phyloP scores from a whole-genome alignment of 2,113 vertebrate species.

The Ceyx melanurus region DNA sequence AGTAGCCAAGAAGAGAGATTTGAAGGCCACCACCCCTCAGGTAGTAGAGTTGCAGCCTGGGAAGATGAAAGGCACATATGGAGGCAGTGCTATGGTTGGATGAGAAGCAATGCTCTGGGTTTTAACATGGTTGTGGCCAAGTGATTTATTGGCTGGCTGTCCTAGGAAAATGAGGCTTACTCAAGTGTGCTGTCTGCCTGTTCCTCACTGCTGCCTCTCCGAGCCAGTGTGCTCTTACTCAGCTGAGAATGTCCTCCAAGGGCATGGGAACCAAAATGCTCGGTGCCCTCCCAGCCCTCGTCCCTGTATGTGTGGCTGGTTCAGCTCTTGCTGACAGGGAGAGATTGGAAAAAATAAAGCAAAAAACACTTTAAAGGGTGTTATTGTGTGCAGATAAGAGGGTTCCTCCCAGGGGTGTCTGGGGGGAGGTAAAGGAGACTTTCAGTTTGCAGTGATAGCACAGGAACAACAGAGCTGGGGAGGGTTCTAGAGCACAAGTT shows the following conservation, averaged over 20 bases:
- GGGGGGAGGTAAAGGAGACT: background rate
- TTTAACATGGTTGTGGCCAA: background rate
- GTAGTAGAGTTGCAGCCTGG: background rate
- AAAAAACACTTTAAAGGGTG: background rate
- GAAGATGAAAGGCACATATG: background rate
- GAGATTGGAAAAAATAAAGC: background rate
- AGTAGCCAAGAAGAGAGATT: too few relatives aligned
- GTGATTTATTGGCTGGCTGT: background rate
- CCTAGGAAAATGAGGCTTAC: background rate
- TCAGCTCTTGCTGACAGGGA: too few relatives aligned
- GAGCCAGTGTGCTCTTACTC: background rate
- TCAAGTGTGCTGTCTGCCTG: background rate
- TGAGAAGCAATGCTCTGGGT: background rate
- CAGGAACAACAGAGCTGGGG: too few relatives aligned
- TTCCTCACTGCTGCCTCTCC: background rate
- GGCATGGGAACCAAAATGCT: accelerated
- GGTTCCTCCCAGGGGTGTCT: background rate
- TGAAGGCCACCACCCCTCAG: background rate
- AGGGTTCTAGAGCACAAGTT: background rate
- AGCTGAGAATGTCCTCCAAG: background rate
- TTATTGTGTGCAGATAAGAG: background rate
- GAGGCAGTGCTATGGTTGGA: background rate
- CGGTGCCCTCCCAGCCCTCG: too few relatives aligned
- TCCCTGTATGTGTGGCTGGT: background rate
- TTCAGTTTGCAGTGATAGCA: accelerated